Evolutionary conservation across 92 coral and sea anemone species (phyloP), one percentile per base, ranked within the genome.

Genomic region (Pocillopora meandrina): DNA sequence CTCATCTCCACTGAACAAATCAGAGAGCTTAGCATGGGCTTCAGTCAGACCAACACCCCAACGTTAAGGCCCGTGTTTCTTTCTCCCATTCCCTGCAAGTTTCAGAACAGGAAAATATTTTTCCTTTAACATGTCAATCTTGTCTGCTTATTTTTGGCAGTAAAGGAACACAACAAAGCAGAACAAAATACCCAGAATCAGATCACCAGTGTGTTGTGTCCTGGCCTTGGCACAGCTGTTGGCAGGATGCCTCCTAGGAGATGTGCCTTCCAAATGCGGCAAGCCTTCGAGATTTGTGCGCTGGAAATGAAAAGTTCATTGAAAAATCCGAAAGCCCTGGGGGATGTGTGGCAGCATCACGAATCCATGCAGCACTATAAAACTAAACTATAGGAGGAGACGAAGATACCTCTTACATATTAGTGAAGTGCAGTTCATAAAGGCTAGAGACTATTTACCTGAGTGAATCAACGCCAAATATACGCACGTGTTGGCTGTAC

Each of bases 251-350:
- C 88, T 21, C 65, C 64, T 69, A 81, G 77, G 77, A 81, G 92
- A 84, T 83, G 91, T 66, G 97, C 97, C 64, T 63, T 71, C 36
- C 97, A 93, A 86, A 93, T 93, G 97, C 80, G 81, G 71, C 90
- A 84, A 33, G 97, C 97, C 31, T 92, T 72, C 57, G 95, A 93
- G 56, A 83, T 79, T 15, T 91, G 84, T 77, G 97, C 77, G 1
- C 47, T 92, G 71, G 71, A 75, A 20, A 88, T 82, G 23, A 72
- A 85, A 19, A 83, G 67, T 23, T 69, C 91, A 72, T 72, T 92
- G 13, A 82, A 68, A 68, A 86, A 89, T 56, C 95, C 92, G 1
- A 75, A 79, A 52, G 6, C 74, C 14, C 82, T 92, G 42, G 62
- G 77, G 21, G 84, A 66, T 13, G 90, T 81, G 21, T 79, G 72